A percentile compares a stretch with the other conserved stretches of the same genome.
These are phyloP conservation scores for Mesorhabditis belari DNA, from an alignment of 2,888 invertebrate species.

Conservation along the genomic window DNA sequence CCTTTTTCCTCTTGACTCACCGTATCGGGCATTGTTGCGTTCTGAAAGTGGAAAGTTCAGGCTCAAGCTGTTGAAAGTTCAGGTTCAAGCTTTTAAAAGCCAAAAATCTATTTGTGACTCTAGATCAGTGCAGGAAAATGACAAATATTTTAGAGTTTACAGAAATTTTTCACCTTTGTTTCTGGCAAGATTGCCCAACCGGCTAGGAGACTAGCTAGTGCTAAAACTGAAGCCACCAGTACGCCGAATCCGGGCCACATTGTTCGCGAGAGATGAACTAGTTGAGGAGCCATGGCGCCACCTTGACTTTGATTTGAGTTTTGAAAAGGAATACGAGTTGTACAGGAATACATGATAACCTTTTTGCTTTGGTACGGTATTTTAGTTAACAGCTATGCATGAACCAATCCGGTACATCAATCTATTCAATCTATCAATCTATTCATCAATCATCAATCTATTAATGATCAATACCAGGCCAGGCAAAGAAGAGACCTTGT, in stretches of 20 bases:
- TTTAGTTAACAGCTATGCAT: too few relatives aligned
- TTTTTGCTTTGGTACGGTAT: too few relatives aligned
- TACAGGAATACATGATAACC: too few relatives aligned
- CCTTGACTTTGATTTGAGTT: slow-evolving; percentile 17
- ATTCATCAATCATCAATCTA: too few relatives aligned
- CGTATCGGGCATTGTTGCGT: neutral
- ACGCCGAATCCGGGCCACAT: slow-evolving; percentile 16
- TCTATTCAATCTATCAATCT: too few relatives aligned
- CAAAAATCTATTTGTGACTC: too few relatives aligned
- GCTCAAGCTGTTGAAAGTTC: neutral
- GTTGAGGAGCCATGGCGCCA: slow-evolving; percentile 29
- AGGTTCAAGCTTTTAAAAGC: neutral
- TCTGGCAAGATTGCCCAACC: slow-evolving; percentile 23
- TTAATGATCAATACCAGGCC: too few relatives aligned
- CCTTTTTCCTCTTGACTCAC: neutral
- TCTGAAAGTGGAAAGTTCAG: slow-evolving; percentile 1
- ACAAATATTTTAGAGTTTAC: too few relatives aligned
- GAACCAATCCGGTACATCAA: too few relatives aligned
- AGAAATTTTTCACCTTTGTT: slow-evolving; percentile 13
- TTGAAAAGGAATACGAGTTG: slow-evolving; percentile 13
- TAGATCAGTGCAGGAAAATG: too few relatives aligned
- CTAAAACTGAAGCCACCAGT: slow-evolving; percentile 13
- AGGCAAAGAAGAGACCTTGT: too few relatives aligned
- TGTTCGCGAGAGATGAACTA: slow-evolving; percentile 9
- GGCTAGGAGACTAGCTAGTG: slow-evolving; percentile 8